Evolutionary conservation across 2,113 vertebrate genomes (phyloP).

Genomic region (Microcebus tavaratra): DNA sequence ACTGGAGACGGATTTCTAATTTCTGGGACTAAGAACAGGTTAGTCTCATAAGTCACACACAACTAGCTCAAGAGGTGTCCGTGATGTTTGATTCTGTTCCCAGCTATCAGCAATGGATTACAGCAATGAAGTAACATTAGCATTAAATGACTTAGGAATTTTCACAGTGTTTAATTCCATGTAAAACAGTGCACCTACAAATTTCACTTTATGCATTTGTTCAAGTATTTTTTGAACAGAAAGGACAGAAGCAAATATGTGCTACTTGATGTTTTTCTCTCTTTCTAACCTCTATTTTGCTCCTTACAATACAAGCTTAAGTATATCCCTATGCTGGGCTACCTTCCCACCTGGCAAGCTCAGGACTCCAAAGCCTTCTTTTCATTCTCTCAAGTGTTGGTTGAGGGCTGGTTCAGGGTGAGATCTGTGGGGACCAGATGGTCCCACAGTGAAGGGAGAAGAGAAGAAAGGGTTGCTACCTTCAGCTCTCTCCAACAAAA

Average conservation of each 20-base stretch:
- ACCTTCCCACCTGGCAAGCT: not conserved
- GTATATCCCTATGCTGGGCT: not conserved
- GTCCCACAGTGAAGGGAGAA: not conserved
- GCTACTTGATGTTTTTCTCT: not conserved
- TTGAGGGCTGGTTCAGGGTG: not conserved
- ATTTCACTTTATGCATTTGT: not conserved
- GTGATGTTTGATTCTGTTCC: conserved; percentile 42
- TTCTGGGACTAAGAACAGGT: conserved; percentile 45
- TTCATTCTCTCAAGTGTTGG: not conserved
- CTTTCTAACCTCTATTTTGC: not conserved
- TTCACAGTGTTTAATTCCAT: not conserved
- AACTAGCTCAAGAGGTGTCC: not conserved
- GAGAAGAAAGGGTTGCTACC: not conserved
- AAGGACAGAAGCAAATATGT: not conserved
- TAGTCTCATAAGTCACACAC: conserved; percentile 24
- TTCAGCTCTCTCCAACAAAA: not conserved
- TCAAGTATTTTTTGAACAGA: not conserved
- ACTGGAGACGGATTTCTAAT: conserved; percentile 34
- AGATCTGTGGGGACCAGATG: not conserved
- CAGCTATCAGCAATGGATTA: not conserved
- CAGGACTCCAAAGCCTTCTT: not conserved
- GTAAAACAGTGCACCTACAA: not conserved
- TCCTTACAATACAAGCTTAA: not conserved
- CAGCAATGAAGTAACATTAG: conserved; percentile 32
- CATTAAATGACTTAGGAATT: conserved; percentile 19